A percentile compares a stretch with the other conserved stretches of the same genome.
phyloP scores from a whole-genome alignment of 2,113 vertebrate species.

The Gymnocephalus cernua region DNA sequence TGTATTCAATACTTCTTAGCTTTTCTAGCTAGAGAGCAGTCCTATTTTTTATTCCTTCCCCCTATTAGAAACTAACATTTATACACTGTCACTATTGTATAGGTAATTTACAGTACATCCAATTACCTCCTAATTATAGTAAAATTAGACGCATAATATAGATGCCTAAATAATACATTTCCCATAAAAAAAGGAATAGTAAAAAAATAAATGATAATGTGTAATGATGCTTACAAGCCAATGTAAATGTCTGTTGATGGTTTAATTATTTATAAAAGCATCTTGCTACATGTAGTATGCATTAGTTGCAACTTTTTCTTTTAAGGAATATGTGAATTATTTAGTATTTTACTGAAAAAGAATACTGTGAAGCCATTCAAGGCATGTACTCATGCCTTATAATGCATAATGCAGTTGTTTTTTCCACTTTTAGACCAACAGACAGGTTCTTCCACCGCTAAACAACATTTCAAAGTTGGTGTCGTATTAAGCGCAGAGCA shows the following conservation, averaged over 20 bases:
- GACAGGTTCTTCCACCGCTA: background rate
- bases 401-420: background rate
- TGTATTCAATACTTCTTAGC: background rate
- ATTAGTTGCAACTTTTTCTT: background rate
- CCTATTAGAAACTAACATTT: background rate
- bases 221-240: background rate
- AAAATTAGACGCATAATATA: background rate
- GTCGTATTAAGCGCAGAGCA: too few species aligned
- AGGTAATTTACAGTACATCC: background rate
- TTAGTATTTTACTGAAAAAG: background rate
- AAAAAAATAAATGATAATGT: background rate
- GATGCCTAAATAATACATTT: background rate
- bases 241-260: background rate
- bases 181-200: background rate
- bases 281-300: background rate
- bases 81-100: background rate
- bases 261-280: background rate
- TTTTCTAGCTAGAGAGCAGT: background rate
- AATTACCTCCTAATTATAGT: background rate
- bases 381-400: background rate
- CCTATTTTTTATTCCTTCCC: background rate
- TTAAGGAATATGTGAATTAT: background rate
- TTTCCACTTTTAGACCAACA: background rate
- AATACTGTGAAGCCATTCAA: background rate
- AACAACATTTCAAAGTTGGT: slow-evolving; percentile 18